phyloP scores from a whole-genome alignment of 2,888 invertebrate genomes.

The Acheta domesticus region DNA sequence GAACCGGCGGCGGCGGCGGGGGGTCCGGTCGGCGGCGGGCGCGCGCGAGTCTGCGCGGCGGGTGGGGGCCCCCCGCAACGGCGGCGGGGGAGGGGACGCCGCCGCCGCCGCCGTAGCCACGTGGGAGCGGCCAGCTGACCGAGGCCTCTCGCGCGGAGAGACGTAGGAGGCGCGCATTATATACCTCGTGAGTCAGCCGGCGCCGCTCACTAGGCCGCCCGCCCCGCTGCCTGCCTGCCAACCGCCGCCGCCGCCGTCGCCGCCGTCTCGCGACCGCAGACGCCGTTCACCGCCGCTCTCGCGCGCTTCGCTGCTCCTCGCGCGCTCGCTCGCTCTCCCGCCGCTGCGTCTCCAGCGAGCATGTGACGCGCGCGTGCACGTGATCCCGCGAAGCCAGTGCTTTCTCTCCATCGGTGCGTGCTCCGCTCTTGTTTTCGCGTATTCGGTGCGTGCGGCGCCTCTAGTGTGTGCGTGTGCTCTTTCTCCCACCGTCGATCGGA shows the following conservation, averaged over 20 bases:
- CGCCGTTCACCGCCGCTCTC: neutral
- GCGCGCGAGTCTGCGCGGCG: constrained; percentile 20
- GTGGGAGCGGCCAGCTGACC: constrained; percentile 27
- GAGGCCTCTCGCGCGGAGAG: constrained; percentile 20
- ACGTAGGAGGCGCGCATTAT: constrained; percentile 3
- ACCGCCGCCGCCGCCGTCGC: neutral
- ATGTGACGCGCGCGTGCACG: neutral
- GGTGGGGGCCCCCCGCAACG: neutral
- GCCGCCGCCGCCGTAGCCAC: constrained; percentile 27
- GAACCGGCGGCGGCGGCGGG: constrained; percentile 23
- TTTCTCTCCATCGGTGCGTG: constrained; percentile 22
- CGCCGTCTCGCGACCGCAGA: neutral
- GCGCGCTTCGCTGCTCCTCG: neutral
- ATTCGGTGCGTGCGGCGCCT: neutral
- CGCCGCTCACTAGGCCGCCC: neutral
- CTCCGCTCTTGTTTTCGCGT: neutral
- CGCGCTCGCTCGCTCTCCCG: neutral
- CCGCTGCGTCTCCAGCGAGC: neutral
- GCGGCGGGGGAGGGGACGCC: neutral
- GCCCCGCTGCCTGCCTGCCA: neutral
- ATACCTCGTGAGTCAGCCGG: constrained; percentile 9
- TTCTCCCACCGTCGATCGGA: neutral
- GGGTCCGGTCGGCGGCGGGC: constrained; percentile 6
- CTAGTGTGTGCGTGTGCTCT: neutral
- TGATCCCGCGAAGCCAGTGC: neutral